Conservation (phyloP, 2,797 vertebrate species). For the Huso huso region DNA sequence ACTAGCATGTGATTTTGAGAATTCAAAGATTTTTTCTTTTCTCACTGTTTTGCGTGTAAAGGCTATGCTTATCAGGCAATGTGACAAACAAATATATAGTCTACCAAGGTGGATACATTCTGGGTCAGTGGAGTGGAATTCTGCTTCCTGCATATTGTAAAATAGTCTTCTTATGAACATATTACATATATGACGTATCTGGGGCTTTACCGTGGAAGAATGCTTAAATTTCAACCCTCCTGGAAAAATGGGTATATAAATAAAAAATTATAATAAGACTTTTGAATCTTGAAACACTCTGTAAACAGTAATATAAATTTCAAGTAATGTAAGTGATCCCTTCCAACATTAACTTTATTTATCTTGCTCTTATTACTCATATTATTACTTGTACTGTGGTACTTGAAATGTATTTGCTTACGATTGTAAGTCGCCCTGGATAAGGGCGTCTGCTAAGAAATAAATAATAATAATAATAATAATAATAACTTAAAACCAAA, state of each 20-base stretch:
- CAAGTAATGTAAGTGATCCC: too few species aligned
- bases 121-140: conserved; percentile 35
- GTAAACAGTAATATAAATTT: too few species aligned
- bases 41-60: conserved; percentile 3
- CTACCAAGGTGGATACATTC: conserved; percentile 18
- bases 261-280: too few species aligned
- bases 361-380: too few species aligned
- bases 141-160: conserved; percentile 34
- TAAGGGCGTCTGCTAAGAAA: too few species aligned
- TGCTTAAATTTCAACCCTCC: conserved; percentile 14
- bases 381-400: too few species aligned
- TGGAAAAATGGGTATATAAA: conserved; percentile 5
- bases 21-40: conserved; percentile 15
- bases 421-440: too few species aligned
- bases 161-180: conserved; percentile 34
- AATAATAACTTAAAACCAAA: too few species aligned
- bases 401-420: too few species aligned
- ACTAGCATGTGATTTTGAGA: conserved; percentile 7
- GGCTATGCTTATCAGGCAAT: conserved; percentile 30
- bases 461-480: too few species aligned
- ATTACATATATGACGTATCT: conserved; percentile 45
- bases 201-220: conserved; percentile 37
- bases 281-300: too few species aligned
- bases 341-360: too few species aligned
- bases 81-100: conserved; percentile 46